A percentile compares a stretch with the other conserved stretches of the same genome.
Evolutionary conservation across 2,888 invertebrate genomes (phyloP).

Genomic region (Phaonia tiefii): DNA sequence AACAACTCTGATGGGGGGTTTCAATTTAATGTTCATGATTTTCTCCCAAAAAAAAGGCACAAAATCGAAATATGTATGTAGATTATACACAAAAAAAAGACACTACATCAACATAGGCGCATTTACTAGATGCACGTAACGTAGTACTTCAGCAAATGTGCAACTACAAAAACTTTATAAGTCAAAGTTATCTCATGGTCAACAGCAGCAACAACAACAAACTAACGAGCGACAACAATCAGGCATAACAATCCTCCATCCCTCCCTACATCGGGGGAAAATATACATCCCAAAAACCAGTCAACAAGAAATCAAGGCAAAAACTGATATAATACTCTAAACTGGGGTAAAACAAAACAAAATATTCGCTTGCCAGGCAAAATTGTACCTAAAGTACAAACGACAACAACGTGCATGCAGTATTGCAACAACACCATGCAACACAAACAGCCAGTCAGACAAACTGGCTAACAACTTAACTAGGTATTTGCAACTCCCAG

Average conservation of each 20-base stretch:
- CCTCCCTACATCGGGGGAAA: not conserved
- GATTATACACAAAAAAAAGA: slow-evolving; percentile 27
- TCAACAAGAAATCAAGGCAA: slow-evolving; percentile 39
- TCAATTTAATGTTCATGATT: slow-evolving; percentile 63
- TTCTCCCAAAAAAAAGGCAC: slow-evolving; percentile 34
- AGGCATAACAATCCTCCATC: slow-evolving; percentile 59
- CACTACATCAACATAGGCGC: not conserved
- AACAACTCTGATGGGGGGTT: slow-evolving; percentile 31
- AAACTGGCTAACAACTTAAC: slow-evolving; percentile 66
- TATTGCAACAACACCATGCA: slow-evolving; percentile 40
- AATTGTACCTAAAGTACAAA: not conserved
- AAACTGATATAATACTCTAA: not conserved
- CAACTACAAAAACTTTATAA: slow-evolving; percentile 59
- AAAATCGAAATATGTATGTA: slow-evolving; percentile 1
- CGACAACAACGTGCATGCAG: no score
- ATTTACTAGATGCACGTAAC: slow-evolving; percentile 47
- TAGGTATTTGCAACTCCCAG: slow-evolving; percentile 57
- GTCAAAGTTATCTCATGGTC: slow-evolving; percentile 69
- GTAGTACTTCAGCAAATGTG: slow-evolving; percentile 43
- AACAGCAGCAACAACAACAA: slow-evolving; percentile 59
- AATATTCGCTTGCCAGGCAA: slow-evolving; percentile 17
- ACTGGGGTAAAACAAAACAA: slow-evolving; percentile 8
- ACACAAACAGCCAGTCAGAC: slow-evolving; percentile 52
- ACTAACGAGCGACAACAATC: slow-evolving; percentile 43
- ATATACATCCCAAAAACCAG: no score